Percentiles rank a stretch among this genome's conserved stretches.
Conservation (phyloP, 2,113 vertebrate genomes). For the Podarcis cretensis region DNA sequence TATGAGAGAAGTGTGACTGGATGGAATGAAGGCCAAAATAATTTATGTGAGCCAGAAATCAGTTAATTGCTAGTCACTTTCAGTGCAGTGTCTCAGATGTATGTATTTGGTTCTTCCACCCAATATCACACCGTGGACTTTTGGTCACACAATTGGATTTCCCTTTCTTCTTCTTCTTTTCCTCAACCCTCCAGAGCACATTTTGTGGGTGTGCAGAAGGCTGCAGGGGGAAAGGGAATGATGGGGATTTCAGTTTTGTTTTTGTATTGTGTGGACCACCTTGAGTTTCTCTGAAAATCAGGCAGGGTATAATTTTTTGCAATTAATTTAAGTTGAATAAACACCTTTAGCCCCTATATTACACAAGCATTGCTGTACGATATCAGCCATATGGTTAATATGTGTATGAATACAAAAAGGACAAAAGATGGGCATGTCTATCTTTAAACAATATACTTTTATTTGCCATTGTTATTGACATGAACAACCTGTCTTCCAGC, state of each 20-base stretch:
- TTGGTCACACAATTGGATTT: background rate
- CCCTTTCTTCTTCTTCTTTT: no score
- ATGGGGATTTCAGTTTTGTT: no score
- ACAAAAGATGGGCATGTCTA: background rate
- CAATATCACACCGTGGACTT: background rate
- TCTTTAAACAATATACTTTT: background rate
- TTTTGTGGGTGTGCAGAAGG: background rate
- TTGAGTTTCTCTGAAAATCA: background rate
- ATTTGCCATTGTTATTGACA: background rate
- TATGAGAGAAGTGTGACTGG: background rate
- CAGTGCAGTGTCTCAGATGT: background rate
- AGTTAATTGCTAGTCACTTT: background rate
- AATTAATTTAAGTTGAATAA: background rate
- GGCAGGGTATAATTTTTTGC: background rate
- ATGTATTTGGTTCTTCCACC: background rate
- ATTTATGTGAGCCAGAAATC: background rate
- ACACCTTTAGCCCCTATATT: background rate
- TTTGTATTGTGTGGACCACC: no score
- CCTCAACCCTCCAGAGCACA: background rate
- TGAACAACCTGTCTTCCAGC: constrained; percentile 68
- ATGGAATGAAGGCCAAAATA: background rate
- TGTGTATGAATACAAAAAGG: background rate
- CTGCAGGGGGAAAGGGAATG: no score
- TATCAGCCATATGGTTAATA: background rate
- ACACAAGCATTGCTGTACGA: background rate